phyloP scores from a whole-genome alignment of 2,888 invertebrate genomes.

The Rugalucina vietnamica region DNA sequence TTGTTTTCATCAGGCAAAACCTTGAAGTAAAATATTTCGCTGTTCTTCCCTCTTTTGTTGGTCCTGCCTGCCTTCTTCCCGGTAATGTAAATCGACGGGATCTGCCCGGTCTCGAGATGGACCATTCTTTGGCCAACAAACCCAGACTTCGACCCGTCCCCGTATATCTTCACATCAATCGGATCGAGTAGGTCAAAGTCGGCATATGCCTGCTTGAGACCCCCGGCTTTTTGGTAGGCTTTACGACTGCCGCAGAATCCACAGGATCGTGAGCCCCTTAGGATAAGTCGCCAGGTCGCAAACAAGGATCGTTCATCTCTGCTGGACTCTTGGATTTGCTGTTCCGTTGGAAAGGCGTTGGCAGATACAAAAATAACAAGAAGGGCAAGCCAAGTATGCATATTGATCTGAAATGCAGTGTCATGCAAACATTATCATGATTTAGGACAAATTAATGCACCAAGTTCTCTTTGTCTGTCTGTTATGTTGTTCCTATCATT shows the following conservation, averaged over 20 bases:
- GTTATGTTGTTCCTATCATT: no score
- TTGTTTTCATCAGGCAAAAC: no score
- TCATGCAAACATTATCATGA: no score
- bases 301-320: not conserved
- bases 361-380: no score
- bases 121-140: not conserved
- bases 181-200: not conserved
- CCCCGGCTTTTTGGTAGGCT: not conserved
- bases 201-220: not conserved
- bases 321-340: no score
- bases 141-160: not conserved
- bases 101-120: not conserved
- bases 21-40: not conserved
- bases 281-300: not conserved
- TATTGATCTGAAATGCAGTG: no score
- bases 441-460: no score
- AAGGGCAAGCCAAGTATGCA: no score
- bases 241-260: not conserved
- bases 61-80: not conserved
- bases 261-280: not conserved
- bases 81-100: not conserved
- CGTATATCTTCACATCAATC: not conserved
- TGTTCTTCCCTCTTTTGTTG: no score
- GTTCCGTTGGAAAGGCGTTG: no score
- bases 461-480: no score